Base-by-base conservation (phyloP, 30 jellyfish, hydroid and myxozoan species). In the Rhopilema esculentum region DNA sequence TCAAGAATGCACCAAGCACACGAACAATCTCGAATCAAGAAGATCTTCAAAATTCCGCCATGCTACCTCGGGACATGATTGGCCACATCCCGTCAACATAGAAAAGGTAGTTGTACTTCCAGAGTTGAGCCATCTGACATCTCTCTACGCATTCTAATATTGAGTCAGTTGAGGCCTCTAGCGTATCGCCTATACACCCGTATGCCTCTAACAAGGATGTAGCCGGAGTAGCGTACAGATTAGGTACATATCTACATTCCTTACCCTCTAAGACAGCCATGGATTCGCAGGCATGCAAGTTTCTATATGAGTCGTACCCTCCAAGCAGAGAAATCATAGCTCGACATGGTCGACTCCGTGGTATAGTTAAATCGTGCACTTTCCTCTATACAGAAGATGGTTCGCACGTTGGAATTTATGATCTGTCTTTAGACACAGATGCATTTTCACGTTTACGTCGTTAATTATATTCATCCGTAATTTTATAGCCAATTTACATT, bases 21-120 rank as follows among this genome's bases (percentile, higher is more conserved):
- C 32, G 72, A 27, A n/a, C 85, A 75, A 20, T 40, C 32, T 33
- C 84, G 68, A 16, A 16, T 64, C 28, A 26, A 6, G 9, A 23
- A 8, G 84, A 73, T 73, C 71, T 32, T 57, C 24, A 23, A 32
- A 32, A 21, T 57, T 22, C 20, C 71, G 69, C 29, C 67, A 73
- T 73, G 71, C 49, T 15, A 30, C 49, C 70, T 32, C 84, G 20
- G 69, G 69, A 73, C 71, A 73, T 1, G 84, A 32, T 27, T 73
- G 27, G 67, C 32, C 84, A 27, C 71, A 73, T 57, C 84, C 84
- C 17, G 84, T 73, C 24, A 26, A 29, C 24, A 20, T 73, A 30
- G 84, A 73, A 50, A 73, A 73, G 84, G 24, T 73, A 2, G 84
- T 73, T 1, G 84, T 73, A 8, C 16, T 73, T 1, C 84, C 84